Base-by-base conservation (phyloP, 2,888 invertebrate genomes). In the Campoplex nolae region DNA sequence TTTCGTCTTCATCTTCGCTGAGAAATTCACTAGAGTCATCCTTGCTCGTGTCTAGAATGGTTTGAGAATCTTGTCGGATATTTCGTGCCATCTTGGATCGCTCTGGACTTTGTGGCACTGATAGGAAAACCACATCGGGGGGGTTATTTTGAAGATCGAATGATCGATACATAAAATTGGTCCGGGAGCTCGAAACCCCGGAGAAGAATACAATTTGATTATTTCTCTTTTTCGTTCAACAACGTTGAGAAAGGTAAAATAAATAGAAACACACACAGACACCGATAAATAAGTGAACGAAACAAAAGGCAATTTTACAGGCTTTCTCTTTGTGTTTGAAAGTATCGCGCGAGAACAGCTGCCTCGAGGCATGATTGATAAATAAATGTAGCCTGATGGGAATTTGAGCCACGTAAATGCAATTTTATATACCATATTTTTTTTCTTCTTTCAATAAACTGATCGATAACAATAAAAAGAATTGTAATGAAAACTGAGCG, bases 101-200 rank as follows among this genome's bases (percentile, higher is more conserved):
- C 23, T 56, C 68, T 35, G 70, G 23, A 51, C 18, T 71, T 67
- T 70, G 79, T 54, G 58, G 18, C 48, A 71, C 79, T 80, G 56
- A 71, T 80, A 51, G 42, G 58, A 56, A 71, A 80, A 56, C 73
- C 73, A 79, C 32, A 67, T 75, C 42, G 56, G 13, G 16, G 62
- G 16, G 62, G 45, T 76, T 48, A 58, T 62, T 54, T 28, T 11
- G 65, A 38, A 35, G n/a, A 32, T 32, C 23, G 58, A 28, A 35
- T 86, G 76, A 83, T 79, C 79, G 79, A 80, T 65, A 74, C 78
- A 79, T 77, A 71, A 83, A 32, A 71, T 45, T 28, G 68, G 28
- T 74, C 58, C 28, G 65, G n/a, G 35, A 56, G 51, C 18, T 65
- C 51, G 18, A 54, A 58, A 28, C 58, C 18, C 38, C 2, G 18